Conservation (phyloP, 1,140 invertebrate species). For the Octopus sinensis region DNA sequence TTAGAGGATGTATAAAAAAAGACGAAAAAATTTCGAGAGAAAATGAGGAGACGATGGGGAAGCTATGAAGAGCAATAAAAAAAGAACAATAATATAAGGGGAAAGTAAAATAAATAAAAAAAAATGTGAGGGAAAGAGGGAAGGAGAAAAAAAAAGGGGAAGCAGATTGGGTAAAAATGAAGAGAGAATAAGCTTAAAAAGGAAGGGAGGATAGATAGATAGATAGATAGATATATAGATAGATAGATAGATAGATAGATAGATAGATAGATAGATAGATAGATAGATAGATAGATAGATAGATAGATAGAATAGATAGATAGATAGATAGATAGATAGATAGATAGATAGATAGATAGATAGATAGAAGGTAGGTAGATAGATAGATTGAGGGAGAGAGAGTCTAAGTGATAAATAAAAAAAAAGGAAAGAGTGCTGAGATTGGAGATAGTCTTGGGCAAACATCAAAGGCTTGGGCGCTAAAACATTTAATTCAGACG, state of each 20-base stretch:
- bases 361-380: too few species aligned
- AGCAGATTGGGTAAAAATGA: neutral
- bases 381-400: too few species aligned
- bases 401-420: too few species aligned
- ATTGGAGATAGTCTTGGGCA: conserved; percentile 37
- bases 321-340: too few species aligned
- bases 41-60: neutral
- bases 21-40: neutral
- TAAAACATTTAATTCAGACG: conserved; percentile 46
- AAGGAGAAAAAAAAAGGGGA: neutral
- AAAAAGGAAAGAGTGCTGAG: conserved; percentile 28
- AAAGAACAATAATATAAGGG: neutral
- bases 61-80: neutral
- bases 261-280: neutral
- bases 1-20: too few species aligned
- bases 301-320: too few species aligned
- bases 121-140: neutral
- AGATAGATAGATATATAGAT: neutral
- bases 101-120: neutral
- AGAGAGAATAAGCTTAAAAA: neutral
- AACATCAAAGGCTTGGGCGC: conserved; percentile 41
- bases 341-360: too few species aligned
- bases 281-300: too few species aligned
- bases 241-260: too few species aligned
- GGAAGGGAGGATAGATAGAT: neutral